Percentiles rank a stretch among this genome's conserved stretches.
Evolutionary conservation across 2,888 invertebrate genomes (phyloP).

Genomic region (Drosophila borealis): DNA sequence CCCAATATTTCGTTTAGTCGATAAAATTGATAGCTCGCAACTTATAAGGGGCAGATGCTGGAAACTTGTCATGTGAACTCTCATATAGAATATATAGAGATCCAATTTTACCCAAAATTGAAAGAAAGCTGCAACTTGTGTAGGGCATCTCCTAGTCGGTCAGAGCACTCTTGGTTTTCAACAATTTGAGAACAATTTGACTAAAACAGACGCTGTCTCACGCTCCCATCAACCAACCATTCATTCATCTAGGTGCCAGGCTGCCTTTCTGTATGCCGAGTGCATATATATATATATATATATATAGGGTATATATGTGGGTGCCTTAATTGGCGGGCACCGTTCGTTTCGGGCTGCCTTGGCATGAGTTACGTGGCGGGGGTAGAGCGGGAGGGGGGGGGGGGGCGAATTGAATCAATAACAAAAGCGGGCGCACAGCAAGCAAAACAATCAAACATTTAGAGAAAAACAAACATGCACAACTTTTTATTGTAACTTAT

Average conservation of each 20-base stretch:
- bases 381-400: not conserved
- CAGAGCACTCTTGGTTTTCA: constrained; percentile 7
- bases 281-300: not conserved
- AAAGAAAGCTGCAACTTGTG: no score
- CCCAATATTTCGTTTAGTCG: no score
- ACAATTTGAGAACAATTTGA: constrained; percentile 44
- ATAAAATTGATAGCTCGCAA: no score
- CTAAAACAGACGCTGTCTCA: constrained; percentile 21
- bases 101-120: no score
- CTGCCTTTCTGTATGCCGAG: not conserved
- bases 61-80: no score
- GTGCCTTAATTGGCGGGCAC: constrained; percentile 59
- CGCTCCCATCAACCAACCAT: constrained; percentile 8
- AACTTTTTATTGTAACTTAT: constrained; percentile 59
- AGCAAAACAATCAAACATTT: constrained; percentile 34
- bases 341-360: constrained; percentile 30
- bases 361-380: not conserved
- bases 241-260: constrained; percentile 17
- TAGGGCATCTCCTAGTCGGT: no score
- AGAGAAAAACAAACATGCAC: constrained; percentile 34
- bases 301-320: constrained; percentile 2
- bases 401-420: constrained; percentile 63
- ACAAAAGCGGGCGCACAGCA: constrained; percentile 37
- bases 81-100: no score
- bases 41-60: no score